Evolutionary conservation across 1,140 invertebrate species (phyloP), one percentile per base, ranked within the genome.

Genomic region (Geopemphigus sp.): DNA sequence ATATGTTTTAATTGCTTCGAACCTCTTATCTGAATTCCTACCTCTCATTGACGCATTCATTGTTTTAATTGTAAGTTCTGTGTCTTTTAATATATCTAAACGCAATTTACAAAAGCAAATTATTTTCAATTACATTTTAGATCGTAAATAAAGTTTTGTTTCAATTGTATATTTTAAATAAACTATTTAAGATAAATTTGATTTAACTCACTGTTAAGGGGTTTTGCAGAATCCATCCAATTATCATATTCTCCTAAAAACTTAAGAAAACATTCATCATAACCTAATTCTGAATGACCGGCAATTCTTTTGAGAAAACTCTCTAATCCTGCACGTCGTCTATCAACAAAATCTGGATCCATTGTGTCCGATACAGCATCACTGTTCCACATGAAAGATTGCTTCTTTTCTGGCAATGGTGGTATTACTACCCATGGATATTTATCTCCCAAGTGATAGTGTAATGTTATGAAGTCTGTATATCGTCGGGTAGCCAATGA

Each of bases 331-430:
- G 91, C 92, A 83, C 93, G 87, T 82, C 93, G 87, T 29, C 93
- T 87, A 84, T 94, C 93, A 70, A 95, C 89, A 86, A 94, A 95
- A 84, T 94, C 93, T n/a, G 92, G 91, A 85, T 94, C 92, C 83
- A 93, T 93, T 47, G 92, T 93, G 84, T 94, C 93, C 5, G 72
- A 64, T 10, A 81, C 82, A 59, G 90, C 91, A 2, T 90, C 88
- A 14, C 89, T 86, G 86, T 93, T 94, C 92, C 93, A 94, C n/a
- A 90, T 89, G 84, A 92, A 94, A 26, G 92, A 86, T 72, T 92
- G 92, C 83, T 90, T 89, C 85, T 95, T 95, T 83, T 94, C 93
- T 29, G 93, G 93, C 74, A 95, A 85, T 53, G 93, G 92, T 66
- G 93, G 93, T 82, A 94, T 87, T 26, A 94, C 90, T 66, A 93